These are phyloP conservation scores for Seriola quinqueradiata DNA, from an alignment of 2,113 vertebrate species.

Conservation along the genomic window DNA sequence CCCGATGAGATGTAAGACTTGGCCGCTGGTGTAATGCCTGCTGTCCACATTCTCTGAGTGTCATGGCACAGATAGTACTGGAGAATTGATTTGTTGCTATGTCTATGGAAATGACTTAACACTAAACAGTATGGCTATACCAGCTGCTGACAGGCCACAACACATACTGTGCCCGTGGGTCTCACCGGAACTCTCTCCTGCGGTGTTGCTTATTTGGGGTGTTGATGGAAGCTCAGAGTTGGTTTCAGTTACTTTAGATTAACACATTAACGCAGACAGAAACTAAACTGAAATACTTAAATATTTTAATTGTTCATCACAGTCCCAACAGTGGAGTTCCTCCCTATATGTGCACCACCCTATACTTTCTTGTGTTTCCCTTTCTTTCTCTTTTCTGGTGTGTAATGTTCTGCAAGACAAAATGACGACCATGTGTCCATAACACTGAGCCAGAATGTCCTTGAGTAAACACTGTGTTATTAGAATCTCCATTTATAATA, in stretches of 20 bases:
- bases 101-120: not conserved
- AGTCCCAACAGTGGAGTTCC: not conserved
- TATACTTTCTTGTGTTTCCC: not conserved
- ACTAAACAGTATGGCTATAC: no score
- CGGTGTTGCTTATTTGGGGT: not conserved
- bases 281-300: not conserved
- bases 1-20: not conserved
- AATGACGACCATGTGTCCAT: not conserved
- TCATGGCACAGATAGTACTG: not conserved
- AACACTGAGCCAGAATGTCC: not conserved
- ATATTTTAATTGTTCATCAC: not conserved
- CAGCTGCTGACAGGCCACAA: no score
- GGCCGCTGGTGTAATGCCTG: not conserved
- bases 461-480: not conserved
- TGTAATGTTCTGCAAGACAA: not conserved
- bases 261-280: not conserved
- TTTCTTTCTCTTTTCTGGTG: not conserved
- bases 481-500: slow-evolving; percentile 2
- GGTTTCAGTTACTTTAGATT: not conserved
- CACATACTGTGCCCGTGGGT: not conserved
- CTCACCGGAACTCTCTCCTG: not conserved
- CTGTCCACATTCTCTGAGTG: not conserved
- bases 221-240: not conserved
- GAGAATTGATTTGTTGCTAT: not conserved
- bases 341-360: not conserved